A percentile compares a stretch with the other conserved stretches of the same genome.
Evolutionary conservation across 2,888 invertebrate species (phyloP).

Genomic region (Leucophenga montana): DNA sequence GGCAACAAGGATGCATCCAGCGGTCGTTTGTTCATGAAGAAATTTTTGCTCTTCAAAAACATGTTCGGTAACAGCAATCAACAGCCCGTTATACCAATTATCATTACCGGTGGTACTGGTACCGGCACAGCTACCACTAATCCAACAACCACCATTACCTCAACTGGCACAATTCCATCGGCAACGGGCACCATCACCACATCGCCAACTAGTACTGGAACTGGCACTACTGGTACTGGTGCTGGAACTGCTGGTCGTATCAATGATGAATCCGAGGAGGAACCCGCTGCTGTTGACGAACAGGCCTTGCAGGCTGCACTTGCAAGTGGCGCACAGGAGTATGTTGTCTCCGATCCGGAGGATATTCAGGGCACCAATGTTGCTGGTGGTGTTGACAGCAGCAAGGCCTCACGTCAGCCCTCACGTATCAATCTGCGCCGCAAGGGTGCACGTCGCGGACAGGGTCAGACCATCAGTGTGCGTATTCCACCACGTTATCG

Average conservation of each 20-base stretch:
- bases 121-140: slow-evolving; percentile 23
- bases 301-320: slow-evolving; percentile 54
- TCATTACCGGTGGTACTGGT: slow-evolving; percentile 54
- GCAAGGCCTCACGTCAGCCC: slow-evolving; percentile 52
- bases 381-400: slow-evolving; percentile 27
- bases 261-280: slow-evolving; percentile 37
- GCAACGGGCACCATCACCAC: slow-evolving; percentile 52
- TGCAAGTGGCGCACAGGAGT: slow-evolving; percentile 59
- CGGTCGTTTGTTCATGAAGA: slow-evolving; percentile 66
- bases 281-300: slow-evolving; percentile 53
- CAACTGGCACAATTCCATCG: slow-evolving; percentile 51
- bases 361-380: slow-evolving; percentile 45
- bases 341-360: slow-evolving; percentile 54
- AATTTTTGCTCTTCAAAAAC: slow-evolving; percentile 65
- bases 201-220: slow-evolving; percentile 37
- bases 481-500: slow-evolving; percentile 65
- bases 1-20: slow-evolving; percentile 59
- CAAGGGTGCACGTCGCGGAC: slow-evolving; percentile 55
- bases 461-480: slow-evolving; percentile 61
- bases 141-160: slow-evolving; percentile 45
- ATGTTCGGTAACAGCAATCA: slow-evolving; percentile 53
- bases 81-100: slow-evolving; percentile 65
- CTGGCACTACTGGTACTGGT: neutral
- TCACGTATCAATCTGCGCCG: slow-evolving; percentile 56
- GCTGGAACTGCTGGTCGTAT: slow-evolving; percentile 13